Evolutionary conservation across 2,113 vertebrate genomes (phyloP).

Genomic region (Chionis minor): DNA sequence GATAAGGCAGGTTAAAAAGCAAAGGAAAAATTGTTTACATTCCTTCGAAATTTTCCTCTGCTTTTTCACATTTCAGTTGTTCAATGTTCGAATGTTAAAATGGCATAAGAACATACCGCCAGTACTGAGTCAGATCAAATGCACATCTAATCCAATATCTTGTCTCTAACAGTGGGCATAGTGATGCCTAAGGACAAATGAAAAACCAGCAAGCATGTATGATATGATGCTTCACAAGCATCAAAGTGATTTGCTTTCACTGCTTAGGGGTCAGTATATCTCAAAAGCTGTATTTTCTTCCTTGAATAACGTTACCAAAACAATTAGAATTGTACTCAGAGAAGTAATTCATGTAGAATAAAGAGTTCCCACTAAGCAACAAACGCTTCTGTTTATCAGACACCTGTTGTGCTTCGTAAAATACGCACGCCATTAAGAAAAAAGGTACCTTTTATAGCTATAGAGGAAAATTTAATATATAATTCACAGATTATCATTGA

Average conservation of each 20-base stretch:
- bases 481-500: background rate
- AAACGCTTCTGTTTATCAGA: background rate
- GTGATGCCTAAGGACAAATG: background rate
- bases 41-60: background rate
- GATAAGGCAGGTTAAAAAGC: background rate
- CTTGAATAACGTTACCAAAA: accelerated
- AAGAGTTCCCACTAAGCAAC: background rate
- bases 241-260: background rate
- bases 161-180: background rate
- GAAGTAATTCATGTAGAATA: background rate
- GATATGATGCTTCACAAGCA: background rate
- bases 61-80: background rate
- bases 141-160: background rate
- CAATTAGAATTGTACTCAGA: background rate
- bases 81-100: background rate
- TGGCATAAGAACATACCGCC: background rate
- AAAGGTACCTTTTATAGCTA: background rate
- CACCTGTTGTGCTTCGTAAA: background rate
- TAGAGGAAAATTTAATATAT: background rate
- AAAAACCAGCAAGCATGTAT: background rate
- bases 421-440: background rate
- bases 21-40: background rate
- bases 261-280: background rate
- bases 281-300: background rate
- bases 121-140: background rate